A percentile compares a stretch with the other conserved stretches of the same genome.
These are phyloP conservation scores for Blera fallax DNA, from an alignment of 2,888 invertebrate species.

Conservation along the genomic window DNA sequence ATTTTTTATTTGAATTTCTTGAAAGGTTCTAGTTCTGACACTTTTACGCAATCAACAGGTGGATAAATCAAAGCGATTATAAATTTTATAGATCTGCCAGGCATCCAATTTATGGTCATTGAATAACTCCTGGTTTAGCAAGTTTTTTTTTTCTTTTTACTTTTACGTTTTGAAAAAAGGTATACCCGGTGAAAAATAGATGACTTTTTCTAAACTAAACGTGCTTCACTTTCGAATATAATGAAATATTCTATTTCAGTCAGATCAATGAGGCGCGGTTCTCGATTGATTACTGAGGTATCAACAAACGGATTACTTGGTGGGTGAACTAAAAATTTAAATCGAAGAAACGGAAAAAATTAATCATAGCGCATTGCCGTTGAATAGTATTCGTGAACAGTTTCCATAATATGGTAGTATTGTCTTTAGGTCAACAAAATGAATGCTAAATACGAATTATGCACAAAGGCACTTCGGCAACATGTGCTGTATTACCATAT, in stretches of 20 bases:
- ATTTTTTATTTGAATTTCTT: not conserved
- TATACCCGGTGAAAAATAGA: not conserved
- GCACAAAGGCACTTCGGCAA: constrained; percentile 3
- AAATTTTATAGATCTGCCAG: constrained; percentile 30
- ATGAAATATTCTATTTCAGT: not conserved
- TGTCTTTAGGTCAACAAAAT: constrained; percentile 11
- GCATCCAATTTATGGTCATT: not conserved
- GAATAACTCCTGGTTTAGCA: not conserved
- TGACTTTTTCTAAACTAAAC: not conserved
- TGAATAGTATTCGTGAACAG: not conserved
- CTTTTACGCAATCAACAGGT: constrained; percentile 47
- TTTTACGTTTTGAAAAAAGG: not conserved
- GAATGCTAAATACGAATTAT: constrained; percentile 26
- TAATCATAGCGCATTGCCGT: not conserved
- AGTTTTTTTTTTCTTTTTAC: not conserved
- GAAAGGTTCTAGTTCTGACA: not conserved
- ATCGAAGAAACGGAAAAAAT: not conserved
- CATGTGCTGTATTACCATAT: not conserved
- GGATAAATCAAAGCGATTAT: constrained; percentile 20
- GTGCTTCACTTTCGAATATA: not conserved
- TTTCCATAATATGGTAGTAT: not conserved
- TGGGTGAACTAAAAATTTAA: not conserved
- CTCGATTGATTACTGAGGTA: constrained; percentile 21
- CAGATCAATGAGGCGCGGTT: not conserved
- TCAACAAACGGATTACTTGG: not conserved